A percentile compares a stretch with the other conserved stretches of the same genome.
phyloP scores from a whole-genome alignment of 2,113 vertebrate genomes.

The Okapia johnstoni region DNA sequence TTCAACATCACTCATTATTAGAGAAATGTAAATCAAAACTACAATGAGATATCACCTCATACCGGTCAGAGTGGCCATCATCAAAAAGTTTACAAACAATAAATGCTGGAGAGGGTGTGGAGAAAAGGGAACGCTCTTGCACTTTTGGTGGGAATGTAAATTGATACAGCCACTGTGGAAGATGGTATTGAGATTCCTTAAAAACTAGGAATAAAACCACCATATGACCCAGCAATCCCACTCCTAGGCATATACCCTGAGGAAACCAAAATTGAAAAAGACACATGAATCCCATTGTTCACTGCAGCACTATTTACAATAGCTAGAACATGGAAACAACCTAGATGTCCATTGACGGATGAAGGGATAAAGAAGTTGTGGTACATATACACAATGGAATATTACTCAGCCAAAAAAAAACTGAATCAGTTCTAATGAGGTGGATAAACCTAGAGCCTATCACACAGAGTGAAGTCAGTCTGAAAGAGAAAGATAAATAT shows the following conservation, averaged over 20 bases:
- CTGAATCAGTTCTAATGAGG: not conserved
- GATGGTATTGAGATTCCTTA: not conserved
- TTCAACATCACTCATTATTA: not conserved
- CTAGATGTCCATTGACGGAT: not conserved
- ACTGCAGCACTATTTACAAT: not conserved
- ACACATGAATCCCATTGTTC: not conserved
- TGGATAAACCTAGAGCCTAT: not conserved
- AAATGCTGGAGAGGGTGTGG: not conserved
- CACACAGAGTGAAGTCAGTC: not conserved
- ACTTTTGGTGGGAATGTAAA: not conserved
- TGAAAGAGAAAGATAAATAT: not conserved
- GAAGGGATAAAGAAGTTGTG: not conserved
- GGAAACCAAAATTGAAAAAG: not conserved
- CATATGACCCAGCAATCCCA: not conserved
- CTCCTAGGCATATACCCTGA: not conserved
- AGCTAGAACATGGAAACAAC: not conserved
- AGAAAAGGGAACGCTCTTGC: not conserved
- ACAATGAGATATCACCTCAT: not conserved
- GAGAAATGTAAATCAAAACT: not conserved
- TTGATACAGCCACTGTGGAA: not conserved
- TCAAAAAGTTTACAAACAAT: not conserved
- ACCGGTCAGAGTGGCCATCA: not conserved
- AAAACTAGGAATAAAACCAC: not conserved
- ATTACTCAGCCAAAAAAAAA: not conserved
- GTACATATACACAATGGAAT: not conserved